Evolutionary conservation across 2,888 invertebrate species (phyloP), one percentile per base, ranked within the genome.

Genomic region (Lycia hirtaria): DNA sequence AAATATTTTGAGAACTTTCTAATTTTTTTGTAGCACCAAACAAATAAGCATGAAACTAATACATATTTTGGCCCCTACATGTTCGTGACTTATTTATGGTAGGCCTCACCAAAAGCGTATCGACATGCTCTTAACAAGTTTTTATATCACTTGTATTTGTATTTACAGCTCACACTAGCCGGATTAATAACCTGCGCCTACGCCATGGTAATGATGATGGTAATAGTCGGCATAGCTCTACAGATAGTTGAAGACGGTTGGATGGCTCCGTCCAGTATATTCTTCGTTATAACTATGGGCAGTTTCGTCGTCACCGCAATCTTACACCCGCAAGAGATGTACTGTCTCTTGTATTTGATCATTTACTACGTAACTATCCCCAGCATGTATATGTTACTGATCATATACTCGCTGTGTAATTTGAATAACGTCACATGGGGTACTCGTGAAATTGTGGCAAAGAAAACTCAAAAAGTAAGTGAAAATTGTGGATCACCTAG

Each of bases 351-450:
- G 30, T 96, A 95, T 70, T 94, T 96, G 12, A 78, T 94, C 57
- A 94, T 98, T 33, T 98, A 98, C 82, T 91, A 90, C 56, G 94
- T 98, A 41, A 97, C 98, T 4, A 97, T 98, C 49, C 98, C 98
- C 0, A 97, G 97, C 65, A 98, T 98, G 96, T 98, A 98, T 83
- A 95, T 98, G 93, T 88, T 98, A 76, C 93, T 98, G 50, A 96
- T 98, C 66, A 96, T 98, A 53, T 98, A 97, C 81, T 97, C 98
- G 0, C 92, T 98, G 20, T 97, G 98, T 80, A 98, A 98, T 81
- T 93, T 98, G 88, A 97, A 98, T 81, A 96, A 97, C 74, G 96
- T 98, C 3, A 95, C 96, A 1, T 98, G 98, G 98, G 98, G 98
- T 4, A 98, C 98, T 0, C 92, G 98, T 59, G 98, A 98, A 81